These are phyloP conservation scores for Alviniconcha marisindica DNA, from an alignment of 1,140 invertebrate species.

Conservation along the genomic window DNA sequence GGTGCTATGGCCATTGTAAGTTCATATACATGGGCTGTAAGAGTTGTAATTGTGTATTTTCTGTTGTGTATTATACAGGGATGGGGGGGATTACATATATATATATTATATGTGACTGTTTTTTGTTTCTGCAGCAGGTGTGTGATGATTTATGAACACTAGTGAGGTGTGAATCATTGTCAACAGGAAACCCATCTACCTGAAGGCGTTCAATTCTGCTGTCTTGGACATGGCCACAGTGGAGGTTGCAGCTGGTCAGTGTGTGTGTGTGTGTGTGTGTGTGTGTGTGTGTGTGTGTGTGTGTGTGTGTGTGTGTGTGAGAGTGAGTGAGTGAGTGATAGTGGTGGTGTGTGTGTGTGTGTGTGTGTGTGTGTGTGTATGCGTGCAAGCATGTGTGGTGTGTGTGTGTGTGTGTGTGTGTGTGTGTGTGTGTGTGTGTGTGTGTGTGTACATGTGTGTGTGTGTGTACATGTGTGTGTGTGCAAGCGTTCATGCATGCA, in stretches of 20 bases:
- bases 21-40: too few relatives aligned
- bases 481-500: background rate
- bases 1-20: too few relatives aligned
- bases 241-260: conserved; percentile 55
- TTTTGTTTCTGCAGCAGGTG: too few relatives aligned
- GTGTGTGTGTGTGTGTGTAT: background rate
- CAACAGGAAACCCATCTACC: conserved; percentile 65
- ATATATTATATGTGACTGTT: too few relatives aligned
- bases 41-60: too few relatives aligned
- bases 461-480: background rate
- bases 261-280: background rate
- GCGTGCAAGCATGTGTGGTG: background rate
- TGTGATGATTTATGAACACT: too few relatives aligned
- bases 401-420: conserved; percentile 8
- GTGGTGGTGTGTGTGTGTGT: background rate
- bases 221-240: conserved; percentile 60
- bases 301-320: conserved; percentile 9
- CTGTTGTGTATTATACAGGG: too few relatives aligned
- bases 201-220: conserved; percentile 58
- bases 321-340: background rate
- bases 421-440: conserved; percentile 9
- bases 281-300: conserved; percentile 27
- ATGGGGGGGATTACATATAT: too few relatives aligned
- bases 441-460: background rate
- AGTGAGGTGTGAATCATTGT: too few relatives aligned